Conservation (phyloP, 92 coral and sea anemone genomes). For the Palythoa heliodiscus region DNA sequence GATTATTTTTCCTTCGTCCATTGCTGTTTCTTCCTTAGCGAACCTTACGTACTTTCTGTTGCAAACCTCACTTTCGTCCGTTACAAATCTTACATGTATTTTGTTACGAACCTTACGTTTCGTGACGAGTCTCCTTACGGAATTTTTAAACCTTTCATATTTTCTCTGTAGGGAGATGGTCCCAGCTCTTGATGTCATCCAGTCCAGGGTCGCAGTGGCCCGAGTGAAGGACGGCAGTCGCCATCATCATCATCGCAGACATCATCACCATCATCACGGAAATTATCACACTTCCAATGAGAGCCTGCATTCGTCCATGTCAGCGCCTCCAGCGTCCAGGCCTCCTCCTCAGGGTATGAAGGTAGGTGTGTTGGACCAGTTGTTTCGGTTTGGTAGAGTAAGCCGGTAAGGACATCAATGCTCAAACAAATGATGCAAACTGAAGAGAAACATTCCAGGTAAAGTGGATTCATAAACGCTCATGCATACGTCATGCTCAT, state of each 20-base stretch:
- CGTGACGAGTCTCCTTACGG: too few species aligned
- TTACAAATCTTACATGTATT: background rate
- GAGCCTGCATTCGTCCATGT: constrained; percentile 78
- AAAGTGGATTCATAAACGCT: too few species aligned
- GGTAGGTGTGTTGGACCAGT: constrained; percentile 17
- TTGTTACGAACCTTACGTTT: background rate
- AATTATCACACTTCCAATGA: constrained; percentile 74
- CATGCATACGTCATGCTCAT: too few species aligned
- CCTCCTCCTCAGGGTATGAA: constrained; percentile 37
- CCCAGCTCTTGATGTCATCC: constrained; percentile 86
- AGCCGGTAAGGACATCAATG: too few species aligned
- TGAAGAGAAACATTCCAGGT: too few species aligned
- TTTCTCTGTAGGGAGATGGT: constrained; percentile 61
- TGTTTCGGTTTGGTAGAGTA: background rate
- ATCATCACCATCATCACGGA: constrained; percentile 78
- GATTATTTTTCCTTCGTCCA: too few species aligned
- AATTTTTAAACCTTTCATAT: too few species aligned
- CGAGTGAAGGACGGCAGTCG: constrained; percentile 75
- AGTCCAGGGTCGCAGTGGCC: constrained; percentile 82
- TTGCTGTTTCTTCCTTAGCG: too few species aligned
- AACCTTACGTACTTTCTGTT: background rate
- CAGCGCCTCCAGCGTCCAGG: constrained; percentile 74
- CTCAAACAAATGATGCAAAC: too few species aligned
- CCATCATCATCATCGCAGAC: constrained; percentile 78
- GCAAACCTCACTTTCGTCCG: background rate